A percentile compares a stretch with the other conserved stretches of the same genome.
phyloP scores from a whole-genome alignment of 2,113 vertebrate species.

The Pachycephala philippinensis region DNA sequence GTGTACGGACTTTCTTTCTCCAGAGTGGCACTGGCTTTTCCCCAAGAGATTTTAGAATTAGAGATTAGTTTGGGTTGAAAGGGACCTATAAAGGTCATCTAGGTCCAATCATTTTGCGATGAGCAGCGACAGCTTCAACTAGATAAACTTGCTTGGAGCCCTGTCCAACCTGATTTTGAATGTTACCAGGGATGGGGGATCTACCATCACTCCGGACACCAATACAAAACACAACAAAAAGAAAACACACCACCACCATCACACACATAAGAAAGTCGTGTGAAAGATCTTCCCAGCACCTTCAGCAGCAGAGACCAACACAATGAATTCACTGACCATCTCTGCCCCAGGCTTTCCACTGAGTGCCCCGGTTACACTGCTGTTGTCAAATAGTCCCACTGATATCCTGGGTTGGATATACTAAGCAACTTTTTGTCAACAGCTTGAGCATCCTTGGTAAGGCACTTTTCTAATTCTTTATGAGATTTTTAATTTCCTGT shows the following conservation, averaged over 20 bases:
- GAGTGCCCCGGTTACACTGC: fast-evolving
- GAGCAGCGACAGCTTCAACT: not conserved
- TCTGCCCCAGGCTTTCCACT: not conserved
- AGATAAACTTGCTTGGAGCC: not conserved
- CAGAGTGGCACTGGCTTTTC: not conserved
- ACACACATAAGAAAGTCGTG: not conserved
- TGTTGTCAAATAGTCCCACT: not conserved
- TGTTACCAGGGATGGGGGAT: not conserved
- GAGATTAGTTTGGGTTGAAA: not conserved
- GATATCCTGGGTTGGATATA: not conserved
- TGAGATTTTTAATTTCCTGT: not conserved
- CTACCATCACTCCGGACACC: not conserved
- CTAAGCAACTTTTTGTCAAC: not conserved
- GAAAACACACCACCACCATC: no score
- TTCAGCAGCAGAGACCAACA: not conserved
- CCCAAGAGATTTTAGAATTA: not conserved
- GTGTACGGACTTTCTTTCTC: not conserved
- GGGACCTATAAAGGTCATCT: no score
- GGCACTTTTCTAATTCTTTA: not conserved
- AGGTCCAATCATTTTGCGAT: not conserved
- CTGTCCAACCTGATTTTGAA: not conserved
- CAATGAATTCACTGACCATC: not conserved
- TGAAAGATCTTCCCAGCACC: not conserved
- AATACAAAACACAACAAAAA: not conserved
- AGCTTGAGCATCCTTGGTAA: not conserved